Conservation (phyloP, 2,797 vertebrate species). For the Morus bassanus region DNA sequence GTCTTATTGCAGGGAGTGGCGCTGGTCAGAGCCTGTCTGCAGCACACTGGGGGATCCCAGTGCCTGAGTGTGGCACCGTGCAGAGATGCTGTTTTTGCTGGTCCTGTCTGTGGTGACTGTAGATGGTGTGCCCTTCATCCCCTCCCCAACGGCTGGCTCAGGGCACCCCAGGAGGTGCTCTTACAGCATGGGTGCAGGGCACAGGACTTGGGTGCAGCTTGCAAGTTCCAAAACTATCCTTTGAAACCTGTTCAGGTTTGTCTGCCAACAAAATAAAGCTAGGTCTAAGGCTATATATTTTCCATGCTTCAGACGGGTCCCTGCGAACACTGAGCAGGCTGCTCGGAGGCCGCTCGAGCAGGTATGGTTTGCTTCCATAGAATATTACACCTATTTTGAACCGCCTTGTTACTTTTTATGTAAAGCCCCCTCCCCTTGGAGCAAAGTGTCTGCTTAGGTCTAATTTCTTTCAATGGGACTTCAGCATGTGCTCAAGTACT, state of each 20-base stretch:
- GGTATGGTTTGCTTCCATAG: not conserved
- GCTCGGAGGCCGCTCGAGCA: rapidly evolving
- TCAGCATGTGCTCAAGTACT: constrained; percentile 29
- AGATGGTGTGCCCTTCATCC: not conserved
- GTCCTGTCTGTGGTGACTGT: not conserved
- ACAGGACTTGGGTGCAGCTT: not conserved
- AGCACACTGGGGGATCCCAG: not conserved
- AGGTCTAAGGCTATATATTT: not conserved
- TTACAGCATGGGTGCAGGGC: rapidly evolving
- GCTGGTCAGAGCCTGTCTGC: not conserved
- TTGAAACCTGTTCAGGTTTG: not conserved
- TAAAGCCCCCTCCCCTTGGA: not conserved
- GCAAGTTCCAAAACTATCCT: not conserved
- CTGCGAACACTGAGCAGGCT: not conserved
- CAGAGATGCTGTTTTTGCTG: not conserved
- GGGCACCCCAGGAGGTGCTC: not conserved
- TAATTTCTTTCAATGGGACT: constrained; percentile 35
- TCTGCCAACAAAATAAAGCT: not conserved
- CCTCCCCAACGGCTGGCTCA: not conserved
- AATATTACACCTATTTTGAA: not conserved
- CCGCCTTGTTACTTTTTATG: not conserved
- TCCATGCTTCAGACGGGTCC: not conserved
- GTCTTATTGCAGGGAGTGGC: not conserved
- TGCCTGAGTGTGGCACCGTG: not conserved
- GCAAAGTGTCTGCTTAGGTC: not conserved